Conservation (phyloP, 2,888 invertebrate genomes). For the Rhagophthalmus giganteus region DNA sequence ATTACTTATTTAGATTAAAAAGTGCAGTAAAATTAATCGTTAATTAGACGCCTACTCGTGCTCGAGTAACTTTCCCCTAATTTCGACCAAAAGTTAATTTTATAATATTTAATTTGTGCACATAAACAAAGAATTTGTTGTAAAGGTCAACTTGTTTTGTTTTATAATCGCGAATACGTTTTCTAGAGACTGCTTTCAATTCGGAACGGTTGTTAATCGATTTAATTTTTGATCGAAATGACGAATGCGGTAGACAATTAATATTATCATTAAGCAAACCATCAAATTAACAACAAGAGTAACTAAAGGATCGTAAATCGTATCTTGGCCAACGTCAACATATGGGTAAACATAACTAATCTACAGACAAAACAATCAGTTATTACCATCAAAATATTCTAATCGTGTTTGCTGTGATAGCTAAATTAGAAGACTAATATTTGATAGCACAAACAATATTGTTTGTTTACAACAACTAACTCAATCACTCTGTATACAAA, state of each 20-base stretch:
- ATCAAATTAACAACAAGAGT: constrained; percentile 16
- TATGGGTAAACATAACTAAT: constrained; percentile 34
- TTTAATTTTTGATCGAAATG: too few relatives aligned
- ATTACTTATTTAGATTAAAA: too few relatives aligned
- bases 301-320: constrained; percentile 23
- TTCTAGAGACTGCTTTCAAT: too few relatives aligned
- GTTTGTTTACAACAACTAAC: constrained; percentile 45
- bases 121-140: too few relatives aligned
- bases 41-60: too few relatives aligned
- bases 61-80: too few relatives aligned
- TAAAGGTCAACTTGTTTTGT: too few relatives aligned
- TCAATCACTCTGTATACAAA: constrained; percentile 47
- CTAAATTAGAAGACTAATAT: constrained; percentile 49
- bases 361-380: constrained; percentile 42
- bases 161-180: too few relatives aligned
- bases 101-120: too few relatives aligned
- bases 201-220: too few relatives aligned
- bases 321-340: constrained; percentile 34
- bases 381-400: constrained; percentile 43
- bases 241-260: constrained; percentile 7
- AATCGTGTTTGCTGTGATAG: constrained; percentile 47
- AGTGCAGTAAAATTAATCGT: too few relatives aligned
- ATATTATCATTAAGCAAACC: constrained; percentile 17
- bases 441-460: constrained; percentile 46
- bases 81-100: too few relatives aligned